Evolutionary conservation across 23 tunicate genomes (phyloP), one percentile per base, ranked within the genome.

Genomic region (Phallusia fumigata): DNA sequence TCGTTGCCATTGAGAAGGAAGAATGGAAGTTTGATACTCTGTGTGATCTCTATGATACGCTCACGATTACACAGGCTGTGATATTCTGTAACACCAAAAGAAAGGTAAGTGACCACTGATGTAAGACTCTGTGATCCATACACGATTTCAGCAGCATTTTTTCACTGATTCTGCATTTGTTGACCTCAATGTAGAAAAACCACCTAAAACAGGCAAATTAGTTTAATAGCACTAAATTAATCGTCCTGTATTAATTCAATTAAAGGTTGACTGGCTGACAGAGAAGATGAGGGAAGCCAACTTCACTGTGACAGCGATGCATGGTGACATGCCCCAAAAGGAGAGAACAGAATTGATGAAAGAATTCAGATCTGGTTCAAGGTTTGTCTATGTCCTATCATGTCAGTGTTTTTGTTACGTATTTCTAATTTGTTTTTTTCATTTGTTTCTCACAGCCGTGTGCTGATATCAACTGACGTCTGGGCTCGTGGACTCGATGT

Each of bases 291-390:
- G 99, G 19, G 99, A 96, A 75, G 99, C 96, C 35, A 96, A 96
- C 90, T 96, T 96, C 85, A 96, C 99, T 18, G 99, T 96, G 13
- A 87, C 90, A 13, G 81, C 97, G 22, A 96, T 96, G 99, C 99
- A 96, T 77, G 99, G 99, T 19, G 99, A 96, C 52, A 96, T 96
- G 99, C 99, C 96, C n/a, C 99, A 96, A 79, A 96, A 96, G 80
- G 99, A 96, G 80, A 84, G 99, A 52, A 88, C 92, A 32, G 99
- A 89, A 74, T 87, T 96, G 75, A 96, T 96, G 99, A 90, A 91
- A 82, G 93, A 96, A 74, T 96, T 96, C 88, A 77, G 99, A 88
- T 85, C 96, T 18, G 99, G 99, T 19, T 77, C 88, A 30, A 88
- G 92, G 97, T 92, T 36, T 40, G 47, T 40, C n/a, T n/a, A n/a